These are phyloP conservation scores for Drosophila imparisetae DNA, from an alignment of 2,888 invertebrate species.

Conservation along the genomic window DNA sequence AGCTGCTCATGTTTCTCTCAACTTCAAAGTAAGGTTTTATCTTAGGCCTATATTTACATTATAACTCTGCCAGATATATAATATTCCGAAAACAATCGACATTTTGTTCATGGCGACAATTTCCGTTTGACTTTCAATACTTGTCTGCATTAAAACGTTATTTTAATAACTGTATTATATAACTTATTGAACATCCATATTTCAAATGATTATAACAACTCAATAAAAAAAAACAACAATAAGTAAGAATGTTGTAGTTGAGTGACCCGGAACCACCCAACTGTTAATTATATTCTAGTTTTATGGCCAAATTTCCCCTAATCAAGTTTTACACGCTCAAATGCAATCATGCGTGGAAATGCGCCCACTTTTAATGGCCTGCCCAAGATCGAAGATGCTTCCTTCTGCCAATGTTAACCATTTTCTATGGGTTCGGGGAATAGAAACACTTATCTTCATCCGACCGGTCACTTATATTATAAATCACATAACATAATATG, in stretches of 20 bases:
- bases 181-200: background rate
- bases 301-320: no score
- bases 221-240: background rate
- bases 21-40: background rate
- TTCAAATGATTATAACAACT: background rate
- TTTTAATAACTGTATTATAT: background rate
- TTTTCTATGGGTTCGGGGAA: background rate
- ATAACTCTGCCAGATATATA: fast-evolving
- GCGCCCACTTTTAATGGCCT: background rate
- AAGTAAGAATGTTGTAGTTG: background rate
- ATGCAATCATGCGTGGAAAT: background rate
- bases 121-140: no score
- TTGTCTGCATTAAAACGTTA: background rate
- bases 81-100: no score
- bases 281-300: background rate
- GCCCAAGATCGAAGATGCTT: background rate
- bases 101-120: no score
- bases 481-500: background rate
- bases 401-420: background rate
- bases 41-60: background rate
- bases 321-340: background rate
- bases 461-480: background rate
- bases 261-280: background rate
- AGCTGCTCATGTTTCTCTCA: background rate
- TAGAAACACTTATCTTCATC: background rate